A percentile compares a stretch with the other conserved stretches of the same genome.
Conservation (phyloP, 2,113 vertebrate genomes). For the Cyprinodon variegatus region DNA sequence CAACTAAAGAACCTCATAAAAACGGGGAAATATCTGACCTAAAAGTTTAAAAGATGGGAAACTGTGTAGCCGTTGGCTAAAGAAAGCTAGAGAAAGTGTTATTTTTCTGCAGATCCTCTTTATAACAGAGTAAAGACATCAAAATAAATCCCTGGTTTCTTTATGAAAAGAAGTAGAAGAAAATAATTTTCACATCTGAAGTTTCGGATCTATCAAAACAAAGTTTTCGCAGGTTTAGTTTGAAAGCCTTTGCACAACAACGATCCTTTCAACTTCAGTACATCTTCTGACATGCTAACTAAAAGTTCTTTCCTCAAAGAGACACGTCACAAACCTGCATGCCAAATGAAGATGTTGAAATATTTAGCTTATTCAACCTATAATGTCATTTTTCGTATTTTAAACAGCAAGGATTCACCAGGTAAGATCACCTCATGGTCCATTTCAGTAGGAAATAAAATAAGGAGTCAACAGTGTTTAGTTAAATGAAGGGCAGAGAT, state of each 20-base stretch:
- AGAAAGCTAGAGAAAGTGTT: background rate
- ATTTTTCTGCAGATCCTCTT: background rate
- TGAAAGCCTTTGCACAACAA: conserved; percentile 49
- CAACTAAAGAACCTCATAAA: background rate
- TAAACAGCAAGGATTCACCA: conserved; percentile 64
- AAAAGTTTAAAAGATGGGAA: background rate
- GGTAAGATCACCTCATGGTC: conserved; percentile 62
- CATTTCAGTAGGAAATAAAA: conserved; percentile 61
- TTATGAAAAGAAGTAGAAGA: background rate
- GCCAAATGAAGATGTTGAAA: conserved; percentile 49
- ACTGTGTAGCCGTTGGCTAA: background rate
- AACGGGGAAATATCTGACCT: background rate
- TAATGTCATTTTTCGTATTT: conserved; percentile 40
- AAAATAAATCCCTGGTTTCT: background rate
- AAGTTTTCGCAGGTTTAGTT: conserved; percentile 17
- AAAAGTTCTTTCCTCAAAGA: conserved; percentile 62
- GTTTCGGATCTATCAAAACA: conserved; percentile 4
- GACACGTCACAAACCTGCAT: conserved; percentile 42
- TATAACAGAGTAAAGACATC: background rate
- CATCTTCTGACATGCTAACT: conserved; percentile 43
- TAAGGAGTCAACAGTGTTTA: conserved; percentile 74
- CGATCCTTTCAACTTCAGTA: conserved; percentile 52
- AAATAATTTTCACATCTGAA: background rate
- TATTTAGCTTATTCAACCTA: conserved; percentile 60
- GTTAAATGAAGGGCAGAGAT: conserved; percentile 77